Evolutionary conservation across 2,888 invertebrate species (phyloP).

Genomic region (Anthophora plumipes): DNA sequence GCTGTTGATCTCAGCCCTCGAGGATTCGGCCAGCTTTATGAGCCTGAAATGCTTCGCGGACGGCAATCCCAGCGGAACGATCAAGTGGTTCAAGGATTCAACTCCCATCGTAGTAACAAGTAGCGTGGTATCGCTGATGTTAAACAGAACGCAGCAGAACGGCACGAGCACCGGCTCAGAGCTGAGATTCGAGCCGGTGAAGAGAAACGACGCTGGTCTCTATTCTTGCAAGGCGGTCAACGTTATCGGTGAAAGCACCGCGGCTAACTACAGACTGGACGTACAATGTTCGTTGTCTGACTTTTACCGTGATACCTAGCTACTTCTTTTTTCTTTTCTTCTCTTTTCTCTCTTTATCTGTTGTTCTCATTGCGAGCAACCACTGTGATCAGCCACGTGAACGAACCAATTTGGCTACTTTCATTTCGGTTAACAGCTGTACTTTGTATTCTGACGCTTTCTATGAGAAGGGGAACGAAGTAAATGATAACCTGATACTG

Average conservation of each 20-base stretch:
- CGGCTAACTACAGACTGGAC: constrained; percentile 86
- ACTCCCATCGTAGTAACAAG: constrained; percentile 69
- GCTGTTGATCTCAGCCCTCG: constrained; percentile 84
- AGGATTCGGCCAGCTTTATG: constrained; percentile 86
- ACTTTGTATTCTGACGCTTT: background rate
- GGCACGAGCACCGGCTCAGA: constrained; percentile 82
- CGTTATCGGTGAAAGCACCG: constrained; percentile 89
- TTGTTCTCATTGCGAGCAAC: background rate
- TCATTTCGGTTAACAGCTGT: background rate
- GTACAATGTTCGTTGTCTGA: constrained; percentile 85
- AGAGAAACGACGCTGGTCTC: constrained; percentile 88
- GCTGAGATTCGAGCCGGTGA: constrained; percentile 86
- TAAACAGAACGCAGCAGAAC: constrained; percentile 85
- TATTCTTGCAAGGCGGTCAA: constrained; percentile 95
- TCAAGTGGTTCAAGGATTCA: constrained; percentile 85
- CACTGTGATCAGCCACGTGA: constrained; percentile 12
- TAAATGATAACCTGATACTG: constrained; percentile 2
- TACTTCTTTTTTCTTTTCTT: background rate
- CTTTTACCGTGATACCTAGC: constrained; percentile 29
- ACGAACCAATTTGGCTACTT: constrained; percentile 17
- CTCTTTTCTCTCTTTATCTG: background rate
- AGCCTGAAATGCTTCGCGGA: constrained; percentile 86
- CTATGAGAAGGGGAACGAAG: background rate
- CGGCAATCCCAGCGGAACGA: constrained; percentile 86
- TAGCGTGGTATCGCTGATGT: constrained; percentile 83